A percentile compares a stretch with the other conserved stretches of the same genome.
Conservation (phyloP, 2,797 vertebrate genomes). For the Mycteria americana region DNA sequence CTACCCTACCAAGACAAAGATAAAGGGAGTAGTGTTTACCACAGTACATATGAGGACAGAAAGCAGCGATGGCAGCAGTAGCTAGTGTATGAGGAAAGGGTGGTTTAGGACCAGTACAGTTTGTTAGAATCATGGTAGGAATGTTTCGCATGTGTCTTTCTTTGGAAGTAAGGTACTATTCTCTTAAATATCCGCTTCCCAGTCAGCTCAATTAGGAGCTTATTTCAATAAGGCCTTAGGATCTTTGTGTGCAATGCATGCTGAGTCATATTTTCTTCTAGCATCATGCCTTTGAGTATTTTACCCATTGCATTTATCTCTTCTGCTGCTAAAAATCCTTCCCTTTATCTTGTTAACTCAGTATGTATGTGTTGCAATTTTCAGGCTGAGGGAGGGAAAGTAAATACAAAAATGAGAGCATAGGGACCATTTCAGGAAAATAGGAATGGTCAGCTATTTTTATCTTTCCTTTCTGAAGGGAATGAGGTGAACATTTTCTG, state of each 20-base stretch:
- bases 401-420: background rate
- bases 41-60: background rate
- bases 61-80: background rate
- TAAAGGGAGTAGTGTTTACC: background rate
- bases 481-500: conserved; percentile 11
- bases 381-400: background rate
- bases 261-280: conserved; percentile 17
- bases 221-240: background rate
- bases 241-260: background rate
- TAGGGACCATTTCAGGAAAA: conserved; percentile 27
- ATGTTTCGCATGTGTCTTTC: background rate
- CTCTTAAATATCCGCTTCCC: background rate
- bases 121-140: background rate
- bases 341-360: conserved; percentile 28
- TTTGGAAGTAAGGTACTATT: background rate
- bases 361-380: background rate
- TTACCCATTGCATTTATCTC: conserved; percentile 13
- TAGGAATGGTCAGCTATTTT: conserved; percentile 32
- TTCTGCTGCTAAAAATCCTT: background rate
- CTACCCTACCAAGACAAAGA: background rate
- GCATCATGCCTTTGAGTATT: background rate
- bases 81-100: background rate
- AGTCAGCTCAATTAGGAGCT: background rate
- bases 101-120: background rate
- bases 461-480: conserved; percentile 10